Evolutionary conservation across 2,113 vertebrate genomes (phyloP).

Genomic region (Clarias macrocephalus): DNA sequence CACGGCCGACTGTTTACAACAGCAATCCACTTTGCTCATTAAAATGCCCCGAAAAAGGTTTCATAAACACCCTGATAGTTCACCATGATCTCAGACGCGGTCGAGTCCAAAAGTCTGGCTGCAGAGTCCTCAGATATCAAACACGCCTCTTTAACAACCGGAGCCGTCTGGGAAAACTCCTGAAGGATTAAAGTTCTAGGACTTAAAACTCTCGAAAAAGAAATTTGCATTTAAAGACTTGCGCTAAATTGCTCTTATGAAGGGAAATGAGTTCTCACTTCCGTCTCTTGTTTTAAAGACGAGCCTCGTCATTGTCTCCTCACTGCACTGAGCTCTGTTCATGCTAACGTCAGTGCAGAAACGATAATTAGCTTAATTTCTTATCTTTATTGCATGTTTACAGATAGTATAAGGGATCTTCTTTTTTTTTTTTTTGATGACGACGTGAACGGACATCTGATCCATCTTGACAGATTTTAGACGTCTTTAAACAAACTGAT

Average conservation of each 20-base stretch:
- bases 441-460: not conserved
- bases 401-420: not conserved
- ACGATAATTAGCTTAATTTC: not conserved
- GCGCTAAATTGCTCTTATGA: not conserved
- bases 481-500: not conserved
- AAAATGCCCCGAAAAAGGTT: constrained; percentile 30
- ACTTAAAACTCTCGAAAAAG: not conserved
- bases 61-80: constrained; percentile 26
- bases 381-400: not conserved
- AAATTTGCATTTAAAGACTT: not conserved
- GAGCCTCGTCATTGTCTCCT: not conserved
- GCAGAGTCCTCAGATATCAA: not conserved
- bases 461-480: not conserved
- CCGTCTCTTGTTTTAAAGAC: not conserved
- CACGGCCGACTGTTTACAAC: constrained; percentile 1
- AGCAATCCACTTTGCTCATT: constrained; percentile 17
- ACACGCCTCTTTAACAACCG: not conserved
- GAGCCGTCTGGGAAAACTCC: not conserved
- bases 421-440: not conserved
- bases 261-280: not conserved
- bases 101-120: not conserved
- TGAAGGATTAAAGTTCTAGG: not conserved
- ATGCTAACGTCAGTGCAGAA: not conserved
- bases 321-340: not conserved
- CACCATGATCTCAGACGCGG: not conserved